A percentile compares a stretch with the other conserved stretches of the same genome.
phyloP scores from a whole-genome alignment of 2,797 vertebrate species.

The Chelon labrosus region DNA sequence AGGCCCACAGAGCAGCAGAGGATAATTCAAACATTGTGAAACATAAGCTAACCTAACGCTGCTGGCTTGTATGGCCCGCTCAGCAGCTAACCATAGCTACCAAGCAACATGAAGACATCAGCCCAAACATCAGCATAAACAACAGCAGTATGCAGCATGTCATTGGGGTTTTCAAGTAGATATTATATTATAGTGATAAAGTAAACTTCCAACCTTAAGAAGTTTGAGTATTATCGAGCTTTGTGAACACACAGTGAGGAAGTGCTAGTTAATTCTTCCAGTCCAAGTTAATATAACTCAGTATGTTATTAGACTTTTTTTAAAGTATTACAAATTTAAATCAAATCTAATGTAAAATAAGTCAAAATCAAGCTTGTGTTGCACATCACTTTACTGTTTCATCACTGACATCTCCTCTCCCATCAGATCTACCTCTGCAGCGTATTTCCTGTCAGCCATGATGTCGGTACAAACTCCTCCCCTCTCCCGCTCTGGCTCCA shows the following conservation, averaged over 20 bases:
- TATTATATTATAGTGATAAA: not conserved
- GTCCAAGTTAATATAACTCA: too few relatives aligned
- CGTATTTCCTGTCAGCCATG: slow-evolving; percentile 81
- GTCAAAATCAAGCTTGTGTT: not conserved
- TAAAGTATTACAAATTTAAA: too few relatives aligned
- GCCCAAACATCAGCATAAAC: too few relatives aligned
- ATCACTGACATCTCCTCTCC: slow-evolving; percentile 44
- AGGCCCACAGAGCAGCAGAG: too few relatives aligned
- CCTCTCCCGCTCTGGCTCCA: slow-evolving; percentile 85
- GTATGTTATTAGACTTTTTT: too few relatives aligned
- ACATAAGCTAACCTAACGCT: too few relatives aligned
- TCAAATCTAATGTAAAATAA: not conserved
- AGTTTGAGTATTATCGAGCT: slow-evolving; percentile 18
- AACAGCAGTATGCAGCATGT: too few relatives aligned
- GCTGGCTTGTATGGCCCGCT: too few relatives aligned
- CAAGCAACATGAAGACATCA: too few relatives aligned
- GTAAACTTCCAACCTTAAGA: slow-evolving; percentile 12
- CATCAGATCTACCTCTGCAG: slow-evolving; percentile 65
- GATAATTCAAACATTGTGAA: too few relatives aligned
- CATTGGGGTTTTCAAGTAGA: too few relatives aligned
- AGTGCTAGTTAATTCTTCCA: not conserved
- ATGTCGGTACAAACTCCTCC: slow-evolving; percentile 93
- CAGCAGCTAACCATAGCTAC: too few relatives aligned
- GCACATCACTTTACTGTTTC: not conserved
- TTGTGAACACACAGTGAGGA: not conserved